phyloP scores from a whole-genome alignment of 35 echinoderm and acorn worm genomes.

The Diadema setosum region DNA sequence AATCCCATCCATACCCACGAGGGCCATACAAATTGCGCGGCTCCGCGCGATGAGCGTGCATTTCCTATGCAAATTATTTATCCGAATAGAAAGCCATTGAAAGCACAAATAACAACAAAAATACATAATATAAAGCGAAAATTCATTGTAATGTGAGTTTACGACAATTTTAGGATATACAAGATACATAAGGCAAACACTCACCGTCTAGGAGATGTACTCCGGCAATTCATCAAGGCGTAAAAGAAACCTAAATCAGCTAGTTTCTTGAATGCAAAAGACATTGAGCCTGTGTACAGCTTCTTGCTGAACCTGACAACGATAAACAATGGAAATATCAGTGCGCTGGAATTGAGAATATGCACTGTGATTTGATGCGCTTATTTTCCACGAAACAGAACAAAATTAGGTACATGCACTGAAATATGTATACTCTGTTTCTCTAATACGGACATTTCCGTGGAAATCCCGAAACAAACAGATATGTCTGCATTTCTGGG shows the following conservation, averaged over 20 bases:
- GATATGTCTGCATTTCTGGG: background rate
- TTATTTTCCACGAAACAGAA: background rate
- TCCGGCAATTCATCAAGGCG: constrained; percentile 15
- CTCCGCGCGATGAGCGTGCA: background rate
- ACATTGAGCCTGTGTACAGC: constrained; percentile 21
- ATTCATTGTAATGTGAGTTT: background rate
- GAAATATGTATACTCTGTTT: too few species aligned
- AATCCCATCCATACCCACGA: background rate
- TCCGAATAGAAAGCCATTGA: constrained; percentile 22
- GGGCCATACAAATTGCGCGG: background rate
- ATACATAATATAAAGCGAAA: background rate
- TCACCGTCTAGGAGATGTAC: background rate
- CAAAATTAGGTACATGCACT: too few species aligned
- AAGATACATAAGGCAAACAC: background rate
- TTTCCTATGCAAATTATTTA: constrained; percentile 36
- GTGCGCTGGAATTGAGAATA: background rate
- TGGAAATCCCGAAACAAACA: background rate
- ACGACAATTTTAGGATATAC: background rate
- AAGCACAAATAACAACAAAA: constrained; percentile 25
- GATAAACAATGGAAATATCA: constrained; percentile 32
- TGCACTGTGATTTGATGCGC: background rate
- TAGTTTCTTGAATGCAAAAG: constrained; percentile 7
- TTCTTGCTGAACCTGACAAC: constrained; percentile 8
- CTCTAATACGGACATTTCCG: background rate
- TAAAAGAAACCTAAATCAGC: constrained; percentile 23